These are phyloP conservation scores for Arremon brunneinucha DNA, from an alignment of 2,797 vertebrate species.

Conservation along the genomic window DNA sequence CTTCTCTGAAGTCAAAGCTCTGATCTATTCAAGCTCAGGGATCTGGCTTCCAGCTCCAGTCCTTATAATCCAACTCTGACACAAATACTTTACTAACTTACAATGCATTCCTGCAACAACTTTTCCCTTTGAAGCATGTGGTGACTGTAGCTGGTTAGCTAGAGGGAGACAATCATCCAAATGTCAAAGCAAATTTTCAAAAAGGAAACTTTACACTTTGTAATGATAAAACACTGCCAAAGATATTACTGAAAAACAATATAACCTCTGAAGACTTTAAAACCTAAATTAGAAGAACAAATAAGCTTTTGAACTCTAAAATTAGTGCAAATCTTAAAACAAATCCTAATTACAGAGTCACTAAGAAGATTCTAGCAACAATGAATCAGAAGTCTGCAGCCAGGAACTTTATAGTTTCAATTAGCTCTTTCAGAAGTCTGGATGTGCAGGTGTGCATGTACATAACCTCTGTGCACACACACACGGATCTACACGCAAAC, in stretches of 20 bases:
- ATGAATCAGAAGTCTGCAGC: neutral
- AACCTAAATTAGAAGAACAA: conserved; percentile 15
- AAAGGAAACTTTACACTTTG: neutral
- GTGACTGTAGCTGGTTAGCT: neutral
- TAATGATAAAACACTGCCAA: neutral
- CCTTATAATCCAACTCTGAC: neutral
- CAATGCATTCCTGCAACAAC: neutral
- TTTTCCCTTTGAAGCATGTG: neutral
- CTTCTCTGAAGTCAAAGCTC: neutral
- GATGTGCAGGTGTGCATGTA: rapidly evolving
- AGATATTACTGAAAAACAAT: neutral
- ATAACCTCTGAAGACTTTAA: neutral
- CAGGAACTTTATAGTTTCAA: neutral
- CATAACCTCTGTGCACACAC: neutral
- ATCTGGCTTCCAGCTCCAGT: neutral
- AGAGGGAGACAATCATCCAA: neutral
- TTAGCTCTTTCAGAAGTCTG: neutral
- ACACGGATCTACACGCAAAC: neutral
- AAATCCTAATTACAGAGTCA: conserved; percentile 14
- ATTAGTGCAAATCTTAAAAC: conserved; percentile 1
- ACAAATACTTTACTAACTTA: conserved; percentile 1
- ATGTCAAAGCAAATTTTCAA: neutral
- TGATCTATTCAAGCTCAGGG: neutral
- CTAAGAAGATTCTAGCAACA: neutral
- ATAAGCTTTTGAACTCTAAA: conserved; percentile 9